Conservation (phyloP, 2,888 invertebrate genomes). For the Nemurella pictetii region DNA sequence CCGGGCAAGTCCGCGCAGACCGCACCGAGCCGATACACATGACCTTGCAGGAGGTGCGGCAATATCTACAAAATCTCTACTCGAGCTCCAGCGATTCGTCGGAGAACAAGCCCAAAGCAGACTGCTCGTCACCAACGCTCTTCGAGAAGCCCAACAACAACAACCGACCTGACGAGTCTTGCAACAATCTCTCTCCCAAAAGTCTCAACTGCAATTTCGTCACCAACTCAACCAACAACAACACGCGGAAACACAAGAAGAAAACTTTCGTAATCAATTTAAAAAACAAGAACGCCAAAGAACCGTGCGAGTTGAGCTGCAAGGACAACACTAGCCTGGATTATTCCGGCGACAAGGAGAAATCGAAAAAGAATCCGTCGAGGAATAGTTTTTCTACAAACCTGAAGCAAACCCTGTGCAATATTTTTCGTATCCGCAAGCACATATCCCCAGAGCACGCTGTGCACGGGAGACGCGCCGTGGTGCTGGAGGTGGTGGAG, state of each 20-base stretch:
- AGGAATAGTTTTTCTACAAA: constrained; percentile 68
- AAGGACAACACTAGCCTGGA: constrained; percentile 34
- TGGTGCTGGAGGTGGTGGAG: constrained; percentile 51
- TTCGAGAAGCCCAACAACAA: constrained; percentile 53
- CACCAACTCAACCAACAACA: constrained; percentile 56
- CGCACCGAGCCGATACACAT: constrained; percentile 74
- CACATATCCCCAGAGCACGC: constrained; percentile 57
- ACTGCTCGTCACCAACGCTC: constrained; percentile 26
- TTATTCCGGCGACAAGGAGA: constrained; percentile 49
- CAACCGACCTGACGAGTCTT: constrained; percentile 52
- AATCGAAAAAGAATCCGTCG: constrained; percentile 66
- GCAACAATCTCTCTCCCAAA: constrained; percentile 54
- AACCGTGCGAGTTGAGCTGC: constrained; percentile 45
- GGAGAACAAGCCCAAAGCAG: constrained; percentile 47
- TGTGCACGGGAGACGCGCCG: constrained; percentile 51
- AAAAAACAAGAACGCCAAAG: constrained; percentile 63
- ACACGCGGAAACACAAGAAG: constrained; percentile 56
- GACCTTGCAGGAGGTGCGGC: constrained; percentile 82
- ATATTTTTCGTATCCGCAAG: constrained; percentile 74
- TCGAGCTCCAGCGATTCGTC: constrained; percentile 74
- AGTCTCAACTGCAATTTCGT: constrained; percentile 54
- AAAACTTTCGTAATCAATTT: constrained; percentile 63
- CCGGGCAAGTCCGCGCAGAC: constrained; percentile 46
- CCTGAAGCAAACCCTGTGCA: constrained; percentile 83
- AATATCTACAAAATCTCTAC: constrained; percentile 80